Conservation (phyloP, 2,888 invertebrate genomes). For the Dromius quadrimaculatus region DNA sequence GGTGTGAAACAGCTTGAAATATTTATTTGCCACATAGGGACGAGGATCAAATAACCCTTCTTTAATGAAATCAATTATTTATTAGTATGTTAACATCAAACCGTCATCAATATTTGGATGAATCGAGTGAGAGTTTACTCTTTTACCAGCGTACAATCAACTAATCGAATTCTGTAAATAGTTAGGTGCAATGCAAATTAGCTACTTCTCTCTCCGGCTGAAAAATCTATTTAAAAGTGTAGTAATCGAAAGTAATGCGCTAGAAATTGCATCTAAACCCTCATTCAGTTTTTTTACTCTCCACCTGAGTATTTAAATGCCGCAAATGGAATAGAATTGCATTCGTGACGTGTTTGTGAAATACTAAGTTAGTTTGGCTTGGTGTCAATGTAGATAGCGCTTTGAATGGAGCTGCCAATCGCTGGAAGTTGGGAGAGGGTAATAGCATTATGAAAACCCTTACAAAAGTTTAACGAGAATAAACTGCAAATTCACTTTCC, state of each 20-base stretch:
- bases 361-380: conserved; percentile 5
- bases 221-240: too few species aligned
- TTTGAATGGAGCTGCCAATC: conserved; percentile 21
- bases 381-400: conserved; percentile 16
- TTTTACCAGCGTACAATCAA: too few species aligned
- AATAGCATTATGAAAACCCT: conserved; percentile 44
- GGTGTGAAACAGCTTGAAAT: background rate
- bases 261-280: too few species aligned
- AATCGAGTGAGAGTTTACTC: too few species aligned
- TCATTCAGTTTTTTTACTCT: too few species aligned
- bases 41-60: conserved; percentile 1
- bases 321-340: conserved; percentile 20
- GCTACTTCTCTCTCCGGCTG: too few species aligned
- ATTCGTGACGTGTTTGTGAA: conserved; percentile 25
- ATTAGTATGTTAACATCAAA: conserved; percentile 2
- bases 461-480: conserved; percentile 45
- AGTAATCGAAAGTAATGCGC: too few species aligned
- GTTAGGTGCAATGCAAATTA: too few species aligned
- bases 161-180: too few species aligned
- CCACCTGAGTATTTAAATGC: too few species aligned
- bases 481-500: conserved; percentile 41
- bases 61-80: conserved; percentile 14
- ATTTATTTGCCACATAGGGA: background rate
- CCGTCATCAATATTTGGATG: conserved; percentile 6
- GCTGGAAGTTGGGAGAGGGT: conserved; percentile 23